Base-by-base conservation (phyloP, 1,140 invertebrate genomes). In the Drosophila bocki region DNA sequence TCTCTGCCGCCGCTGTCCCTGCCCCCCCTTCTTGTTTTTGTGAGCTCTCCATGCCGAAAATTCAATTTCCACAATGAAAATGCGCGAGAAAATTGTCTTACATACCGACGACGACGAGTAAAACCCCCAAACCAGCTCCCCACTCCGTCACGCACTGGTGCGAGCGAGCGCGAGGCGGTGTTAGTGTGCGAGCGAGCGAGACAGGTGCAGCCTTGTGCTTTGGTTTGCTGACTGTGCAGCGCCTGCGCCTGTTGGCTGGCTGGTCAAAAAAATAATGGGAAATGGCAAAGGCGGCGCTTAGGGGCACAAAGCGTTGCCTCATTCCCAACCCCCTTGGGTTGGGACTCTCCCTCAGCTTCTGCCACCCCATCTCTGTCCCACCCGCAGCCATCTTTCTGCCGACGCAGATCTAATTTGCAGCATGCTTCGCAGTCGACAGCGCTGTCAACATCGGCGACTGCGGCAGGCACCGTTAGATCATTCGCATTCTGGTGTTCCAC, bases 61-160 rank as follows among this genome's bases (percentile, higher is more conserved):
- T 91, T 91, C 82, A 91, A 91, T 91, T 91, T 91, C 75, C 70
- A 91, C 85, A 91, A 84, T 88, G 84, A 88, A 88, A 88, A 86
- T 83, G 76, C 77, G 83, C 83, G 80, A 91, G 88, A 91, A 91
- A 91, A 91, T 91, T 91, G 83, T 91, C 88, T 91, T 91, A 53
- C 74, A 64, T 60, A 70, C 50, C 42, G 35, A 56, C 53, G 35
- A 56, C 26, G 26, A 29, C 26, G 68, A 54, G 68, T 35, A 67
- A 47, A 32, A 44, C n/a, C 33, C 51, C 51, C n/a, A 19, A 7
- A 29, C 44, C 44, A 47, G 3, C 12, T 12, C 51, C 12, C 7
- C 44, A 11, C 22, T 22, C 22, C 22, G 26, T 29, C 22, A 22
- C 22, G 22, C 22, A 22, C 22, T 22, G 22, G 44, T 57, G 60